Conservation (phyloP, 2,888 invertebrate species). For the Cephalotes varians region DNA sequence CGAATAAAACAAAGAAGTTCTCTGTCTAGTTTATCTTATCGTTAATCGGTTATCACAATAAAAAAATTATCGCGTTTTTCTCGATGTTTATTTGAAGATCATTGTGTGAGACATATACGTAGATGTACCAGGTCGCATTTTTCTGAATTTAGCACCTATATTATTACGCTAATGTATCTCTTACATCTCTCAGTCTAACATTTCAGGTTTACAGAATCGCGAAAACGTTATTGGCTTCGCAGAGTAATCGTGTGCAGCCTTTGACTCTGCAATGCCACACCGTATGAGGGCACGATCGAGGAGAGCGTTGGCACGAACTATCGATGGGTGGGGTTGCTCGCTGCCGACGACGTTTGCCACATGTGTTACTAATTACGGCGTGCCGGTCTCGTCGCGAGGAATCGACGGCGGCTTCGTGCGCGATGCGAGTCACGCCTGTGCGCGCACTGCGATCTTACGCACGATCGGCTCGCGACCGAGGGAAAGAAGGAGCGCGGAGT, state of each 20-base stretch:
- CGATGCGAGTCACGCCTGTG: conserved; percentile 61
- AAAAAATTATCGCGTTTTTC: background rate
- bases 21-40: too few species aligned
- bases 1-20: background rate
- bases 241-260: conserved; percentile 12
- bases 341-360: conserved; percentile 63
- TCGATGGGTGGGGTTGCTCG: conserved; percentile 70
- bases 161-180: background rate
- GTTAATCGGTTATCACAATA: background rate
- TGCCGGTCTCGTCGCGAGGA: conserved; percentile 61
- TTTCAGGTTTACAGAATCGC: background rate
- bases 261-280: background rate
- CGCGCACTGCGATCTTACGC: conserved; percentile 64
- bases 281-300: conserved; percentile 34
- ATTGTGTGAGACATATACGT: background rate
- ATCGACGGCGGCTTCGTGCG: conserved; percentile 58
- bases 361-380: conserved; percentile 77
- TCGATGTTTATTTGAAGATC: background rate
- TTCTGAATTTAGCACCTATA: background rate
- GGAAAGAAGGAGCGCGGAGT: conserved; percentile 11
- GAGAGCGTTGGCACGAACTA: conserved; percentile 62
- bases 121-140: background rate
- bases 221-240: background rate
- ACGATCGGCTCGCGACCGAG: conserved; percentile 52
- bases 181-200: background rate